Evolutionary conservation across 2,888 invertebrate species (phyloP), one percentile per base, ranked within the genome.

Genomic region (Parthenolecanium corni): DNA sequence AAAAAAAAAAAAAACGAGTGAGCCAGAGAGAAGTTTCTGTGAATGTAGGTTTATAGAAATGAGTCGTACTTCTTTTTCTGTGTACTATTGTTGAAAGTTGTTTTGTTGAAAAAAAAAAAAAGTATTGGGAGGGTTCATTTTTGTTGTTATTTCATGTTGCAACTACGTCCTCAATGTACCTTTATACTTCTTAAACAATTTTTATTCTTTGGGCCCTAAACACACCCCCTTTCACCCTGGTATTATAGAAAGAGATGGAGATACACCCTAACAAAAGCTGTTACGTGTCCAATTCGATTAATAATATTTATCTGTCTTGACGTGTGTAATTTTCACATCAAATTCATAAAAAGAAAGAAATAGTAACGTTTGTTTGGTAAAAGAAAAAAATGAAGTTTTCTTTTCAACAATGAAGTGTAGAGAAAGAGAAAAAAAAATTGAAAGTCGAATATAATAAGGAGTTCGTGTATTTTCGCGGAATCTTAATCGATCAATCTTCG

Each of bases 11-110:
- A 6, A 9, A 31, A 31, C 31, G 31, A 31, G 31, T 31, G 31
- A 31, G 31, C 31, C n/a, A n/a, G 3, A 57, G 46, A 61, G 61
- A 61, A 61, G 49, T 61, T 20, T 20, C 14, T 58, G 38, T 61
- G 61, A 61, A 61, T 61, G 61, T 61, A 61, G 61, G 61, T 61
- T 61, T 61, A 61, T 61, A 61, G 61, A 61, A 51, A 51, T 14
- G n/a, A 44, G 20, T 2, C 20, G 58, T 47, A n/a, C 47, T n/a
- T n/a, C n/a, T n/a, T n/a, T n/a, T 40, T 31, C 51, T 38, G 49
- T 61, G 49, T 61, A 23, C 61, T 51, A 61, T 61, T 61, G 61
- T 61, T 61, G 61, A n/a, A 61, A 61, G 49, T 61, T 51, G 61
- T 61, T 61, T 61, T 61, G 61, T 61, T 61, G 40, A 61, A 61